A percentile compares a stretch with the other conserved stretches of the same genome.
These are phyloP conservation scores for Platycercus adscitus DNA, from an alignment of 2,113 vertebrate genomes.

Conservation along the genomic window DNA sequence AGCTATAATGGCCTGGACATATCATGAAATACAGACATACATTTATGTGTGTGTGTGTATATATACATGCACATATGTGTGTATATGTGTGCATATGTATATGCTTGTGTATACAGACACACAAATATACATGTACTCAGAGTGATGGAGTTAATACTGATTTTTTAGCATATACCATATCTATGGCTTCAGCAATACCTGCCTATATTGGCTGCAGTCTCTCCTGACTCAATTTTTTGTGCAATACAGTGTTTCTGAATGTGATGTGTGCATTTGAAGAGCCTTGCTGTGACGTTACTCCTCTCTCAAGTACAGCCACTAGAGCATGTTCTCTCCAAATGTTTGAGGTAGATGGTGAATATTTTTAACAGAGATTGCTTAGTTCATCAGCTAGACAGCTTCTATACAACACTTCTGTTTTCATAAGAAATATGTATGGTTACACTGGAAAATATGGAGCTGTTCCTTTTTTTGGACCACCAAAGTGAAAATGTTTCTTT, in stretches of 20 bases:
- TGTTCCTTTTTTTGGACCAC: neutral
- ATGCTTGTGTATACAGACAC: no score
- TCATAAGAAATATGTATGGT: neutral
- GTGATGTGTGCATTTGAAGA: neutral
- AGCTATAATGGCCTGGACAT: neutral
- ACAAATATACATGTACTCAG: no score
- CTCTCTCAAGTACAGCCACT: neutral
- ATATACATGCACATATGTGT: accelerated
- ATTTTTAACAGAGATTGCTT: neutral
- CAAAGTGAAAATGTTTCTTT: conserved; percentile 6
- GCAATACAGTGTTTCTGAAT: neutral
- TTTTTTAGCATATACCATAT: neutral
- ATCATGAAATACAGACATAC: neutral
- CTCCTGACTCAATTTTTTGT: neutral
- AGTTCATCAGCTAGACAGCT: neutral
- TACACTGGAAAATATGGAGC: neutral
- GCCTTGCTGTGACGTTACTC: neutral
- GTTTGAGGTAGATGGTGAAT: neutral
- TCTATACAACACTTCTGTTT: neutral
- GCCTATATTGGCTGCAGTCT: accelerated
- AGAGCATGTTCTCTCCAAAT: neutral
- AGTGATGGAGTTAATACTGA: neutral
- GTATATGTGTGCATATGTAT: neutral
- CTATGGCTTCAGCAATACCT: neutral
- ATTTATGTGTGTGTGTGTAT: accelerated